A percentile compares a stretch with the other conserved stretches of the same genome.
phyloP scores from a whole-genome alignment of 2,888 invertebrate genomes.

The Myathropa florea region DNA sequence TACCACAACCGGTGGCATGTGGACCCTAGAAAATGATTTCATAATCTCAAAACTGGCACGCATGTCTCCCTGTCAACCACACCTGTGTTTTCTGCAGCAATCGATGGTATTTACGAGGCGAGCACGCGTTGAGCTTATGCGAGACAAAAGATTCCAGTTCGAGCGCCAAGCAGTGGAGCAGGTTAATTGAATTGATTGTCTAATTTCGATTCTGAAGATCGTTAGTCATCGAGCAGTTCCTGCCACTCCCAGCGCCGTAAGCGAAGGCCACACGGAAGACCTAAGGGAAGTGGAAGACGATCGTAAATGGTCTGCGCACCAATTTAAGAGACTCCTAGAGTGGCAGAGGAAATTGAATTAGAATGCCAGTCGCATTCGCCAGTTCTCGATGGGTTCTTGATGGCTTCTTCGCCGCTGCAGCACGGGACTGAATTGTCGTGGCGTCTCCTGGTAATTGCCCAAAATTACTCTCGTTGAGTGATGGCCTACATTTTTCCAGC shows the following conservation, averaged over 20 bases:
- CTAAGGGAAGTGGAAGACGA: not conserved
- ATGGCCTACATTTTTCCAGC: slow-evolving; percentile 47
- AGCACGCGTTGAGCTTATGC: slow-evolving; percentile 10
- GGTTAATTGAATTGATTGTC: slow-evolving; percentile 17
- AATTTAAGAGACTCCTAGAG: slow-evolving; percentile 19
- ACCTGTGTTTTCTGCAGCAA: slow-evolving; percentile 33
- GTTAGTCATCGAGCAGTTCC: slow-evolving; percentile 47
- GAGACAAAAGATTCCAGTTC: slow-evolving; percentile 39
- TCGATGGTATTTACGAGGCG: not conserved
- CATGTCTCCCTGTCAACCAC: slow-evolving; percentile 23
- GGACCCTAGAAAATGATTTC: slow-evolving; percentile 21
- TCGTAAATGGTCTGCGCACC: slow-evolving; percentile 32
- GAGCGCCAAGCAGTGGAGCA: not conserved
- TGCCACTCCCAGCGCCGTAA: slow-evolving; percentile 30
- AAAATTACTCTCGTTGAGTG: slow-evolving; percentile 27
- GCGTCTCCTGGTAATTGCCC: slow-evolving; percentile 24
- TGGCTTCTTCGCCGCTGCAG: slow-evolving; percentile 6
- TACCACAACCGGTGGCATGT: not conserved
- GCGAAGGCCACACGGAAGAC: not conserved
- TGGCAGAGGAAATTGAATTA: slow-evolving; percentile 19
- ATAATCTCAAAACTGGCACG: slow-evolving; percentile 24
- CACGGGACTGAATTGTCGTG: not conserved
- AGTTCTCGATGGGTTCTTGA: slow-evolving; percentile 15
- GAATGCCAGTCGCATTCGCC: slow-evolving; percentile 29
- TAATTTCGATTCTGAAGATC: slow-evolving; percentile 3